Evolutionary conservation across 2,113 vertebrate genomes (phyloP).

Genomic region (Ivindomyrus marchei): DNA sequence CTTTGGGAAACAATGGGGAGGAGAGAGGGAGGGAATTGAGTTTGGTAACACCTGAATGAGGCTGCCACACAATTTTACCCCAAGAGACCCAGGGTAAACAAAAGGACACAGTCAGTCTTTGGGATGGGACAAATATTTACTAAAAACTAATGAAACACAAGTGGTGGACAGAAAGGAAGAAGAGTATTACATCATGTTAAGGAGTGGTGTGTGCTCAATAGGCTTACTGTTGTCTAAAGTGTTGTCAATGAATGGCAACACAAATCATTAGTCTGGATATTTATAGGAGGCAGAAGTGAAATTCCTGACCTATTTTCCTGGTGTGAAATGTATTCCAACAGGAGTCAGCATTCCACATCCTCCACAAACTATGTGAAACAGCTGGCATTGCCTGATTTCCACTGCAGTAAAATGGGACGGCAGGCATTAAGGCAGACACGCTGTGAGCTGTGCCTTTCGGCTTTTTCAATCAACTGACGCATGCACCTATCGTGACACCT

Average conservation of each 20-base stretch:
- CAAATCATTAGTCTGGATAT: background rate
- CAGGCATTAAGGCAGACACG: background rate
- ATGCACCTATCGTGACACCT: background rate
- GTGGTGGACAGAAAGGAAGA: background rate
- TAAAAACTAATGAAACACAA: background rate
- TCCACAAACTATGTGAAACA: background rate
- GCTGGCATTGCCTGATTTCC: background rate
- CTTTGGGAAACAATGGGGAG: constrained; percentile 38
- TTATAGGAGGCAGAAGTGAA: background rate
- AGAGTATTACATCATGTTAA: background rate
- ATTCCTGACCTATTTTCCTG: background rate
- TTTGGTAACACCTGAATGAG: constrained; percentile 25
- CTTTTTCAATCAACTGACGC: background rate
- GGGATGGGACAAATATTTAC: background rate
- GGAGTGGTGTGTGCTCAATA: background rate
- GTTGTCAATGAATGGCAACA: background rate
- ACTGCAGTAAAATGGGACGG: background rate
- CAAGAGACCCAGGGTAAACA: constrained; percentile 33
- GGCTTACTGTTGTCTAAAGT: background rate
- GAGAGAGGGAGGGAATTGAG: constrained; percentile 18
- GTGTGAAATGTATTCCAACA: background rate
- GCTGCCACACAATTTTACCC: constrained; percentile 25
- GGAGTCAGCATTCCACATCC: background rate
- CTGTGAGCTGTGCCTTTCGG: background rate
- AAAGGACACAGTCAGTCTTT: constrained; percentile 18